Base-by-base conservation (phyloP, 2,888 invertebrate species). In the Gymnosoma rotundatum region DNA sequence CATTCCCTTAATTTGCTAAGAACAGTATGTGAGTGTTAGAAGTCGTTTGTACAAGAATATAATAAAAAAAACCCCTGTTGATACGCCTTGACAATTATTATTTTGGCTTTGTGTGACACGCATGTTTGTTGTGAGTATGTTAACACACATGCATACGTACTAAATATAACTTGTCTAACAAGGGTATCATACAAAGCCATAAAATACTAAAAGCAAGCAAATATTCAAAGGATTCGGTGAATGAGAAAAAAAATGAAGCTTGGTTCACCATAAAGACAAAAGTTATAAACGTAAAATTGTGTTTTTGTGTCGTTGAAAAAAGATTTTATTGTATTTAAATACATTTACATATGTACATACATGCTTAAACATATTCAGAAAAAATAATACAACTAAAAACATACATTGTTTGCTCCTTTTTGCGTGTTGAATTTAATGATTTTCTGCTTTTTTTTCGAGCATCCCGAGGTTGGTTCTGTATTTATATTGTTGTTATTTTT, bases 81-180 rank as follows among this genome's bases (percentile, higher is more conserved):
- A 58, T 60, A 60, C 50, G 20, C 21, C 63, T 69, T 69, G 78
- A 78, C 69, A 52, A 52, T 76, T 54, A 54, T 61, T 61, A 38
- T 69, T 78, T 61, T 78, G 52, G 52, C 61, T 78, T 73, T 69
- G n/a, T 63, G 6, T 32, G 0, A 32, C 8, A 32, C 7, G 7
- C 32, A 7, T 32, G 7, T 32, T 5, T 32, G 32, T 32, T 0
- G 32, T 5, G 8, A 32, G 32, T 32, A 32, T 1, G 32, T 5
- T 25, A 25, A 25, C 25, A 32, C 6, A 32, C 32, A 32, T 32
- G 0, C 32, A 5, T 32, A 6, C 32, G 0, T 32, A 32, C 8
- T 32, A 5, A 32, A 32, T 32, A 32, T 6, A 32, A 6, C 32
- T 32, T 32, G 2, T 8, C 8, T 6, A 32, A 32, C 32, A 32